Evolutionary conservation across 2,888 invertebrate species (phyloP).

Genomic region (Ornithoptera alexandrae): DNA sequence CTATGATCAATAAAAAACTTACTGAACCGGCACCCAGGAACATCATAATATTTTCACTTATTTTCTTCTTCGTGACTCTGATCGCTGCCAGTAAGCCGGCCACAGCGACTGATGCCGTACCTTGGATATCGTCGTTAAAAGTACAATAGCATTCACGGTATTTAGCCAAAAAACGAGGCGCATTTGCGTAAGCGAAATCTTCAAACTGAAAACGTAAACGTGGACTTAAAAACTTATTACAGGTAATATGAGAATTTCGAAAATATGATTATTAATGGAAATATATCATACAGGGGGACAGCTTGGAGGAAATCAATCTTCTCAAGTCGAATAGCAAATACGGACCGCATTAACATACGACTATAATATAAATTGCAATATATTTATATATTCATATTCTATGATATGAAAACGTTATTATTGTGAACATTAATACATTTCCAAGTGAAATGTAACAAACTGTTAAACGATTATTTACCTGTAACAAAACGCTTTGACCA

Average conservation of each 20-base stretch:
- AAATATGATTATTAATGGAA: not conserved
- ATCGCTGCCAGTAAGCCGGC: constrained; percentile 90
- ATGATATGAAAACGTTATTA: too few species aligned
- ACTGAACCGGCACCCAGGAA: constrained; percentile 92
- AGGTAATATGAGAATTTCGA: not conserved
- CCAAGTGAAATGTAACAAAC: not conserved
- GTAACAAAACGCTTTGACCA: constrained; percentile 89
- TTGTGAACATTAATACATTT: too few species aligned
- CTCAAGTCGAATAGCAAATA: too few species aligned
- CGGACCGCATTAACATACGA: too few species aligned
- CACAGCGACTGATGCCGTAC: constrained; percentile 95
- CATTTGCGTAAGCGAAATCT: constrained; percentile 97
- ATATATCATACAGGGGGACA: too few species aligned
- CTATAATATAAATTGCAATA: too few species aligned
- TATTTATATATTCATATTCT: too few species aligned
- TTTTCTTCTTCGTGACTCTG: constrained; percentile 85
- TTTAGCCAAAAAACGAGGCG: constrained; percentile 92
- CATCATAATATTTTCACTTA: constrained; percentile 89
- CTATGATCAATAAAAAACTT: constrained; percentile 36
- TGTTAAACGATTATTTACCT: constrained; percentile 53
- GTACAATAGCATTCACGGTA: constrained; percentile 93
- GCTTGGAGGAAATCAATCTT: too few species aligned
- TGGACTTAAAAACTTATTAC: not conserved
- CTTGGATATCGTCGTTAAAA: constrained; percentile 99
- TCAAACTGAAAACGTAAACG: constrained; percentile 86